Evolutionary conservation across 2,113 vertebrate genomes (phyloP).

Genomic region (Rhea americana): DNA sequence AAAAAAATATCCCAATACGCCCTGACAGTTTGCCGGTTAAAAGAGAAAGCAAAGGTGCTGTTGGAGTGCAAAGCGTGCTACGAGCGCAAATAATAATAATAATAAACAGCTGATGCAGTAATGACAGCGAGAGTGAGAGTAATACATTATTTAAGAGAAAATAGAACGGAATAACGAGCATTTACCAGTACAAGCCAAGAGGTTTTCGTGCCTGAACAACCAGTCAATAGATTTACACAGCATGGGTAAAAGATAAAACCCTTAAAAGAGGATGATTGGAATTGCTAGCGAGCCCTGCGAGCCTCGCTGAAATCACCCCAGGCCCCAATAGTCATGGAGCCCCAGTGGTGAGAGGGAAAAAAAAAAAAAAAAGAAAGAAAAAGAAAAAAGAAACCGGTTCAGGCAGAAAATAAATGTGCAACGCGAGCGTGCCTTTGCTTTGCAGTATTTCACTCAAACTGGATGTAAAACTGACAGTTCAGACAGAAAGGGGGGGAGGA

Average conservation of each 20-base stretch:
- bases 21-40: background rate
- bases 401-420: background rate
- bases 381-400: background rate
- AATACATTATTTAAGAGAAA: constrained; percentile 24
- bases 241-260: constrained; percentile 68
- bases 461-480: background rate
- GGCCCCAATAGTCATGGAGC: background rate
- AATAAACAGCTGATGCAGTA: background rate
- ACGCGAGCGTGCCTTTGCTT: background rate
- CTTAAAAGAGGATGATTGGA: background rate
- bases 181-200: constrained; percentile 38
- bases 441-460: background rate
- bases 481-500: background rate
- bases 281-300: background rate
- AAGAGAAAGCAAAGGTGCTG: background rate
- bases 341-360: background rate
- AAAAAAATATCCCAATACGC: background rate
- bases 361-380: too few relatives aligned
- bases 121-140: background rate
- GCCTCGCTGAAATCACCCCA: background rate
- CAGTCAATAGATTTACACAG: constrained; percentile 67
- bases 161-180: constrained; percentile 54
- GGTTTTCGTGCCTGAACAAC: constrained; percentile 60
- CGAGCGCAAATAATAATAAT: background rate
- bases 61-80: background rate